Evolutionary conservation across 2,888 invertebrate species (phyloP), one percentile per base, ranked within the genome.

Genomic region (Limnephilus rhombicus): DNA sequence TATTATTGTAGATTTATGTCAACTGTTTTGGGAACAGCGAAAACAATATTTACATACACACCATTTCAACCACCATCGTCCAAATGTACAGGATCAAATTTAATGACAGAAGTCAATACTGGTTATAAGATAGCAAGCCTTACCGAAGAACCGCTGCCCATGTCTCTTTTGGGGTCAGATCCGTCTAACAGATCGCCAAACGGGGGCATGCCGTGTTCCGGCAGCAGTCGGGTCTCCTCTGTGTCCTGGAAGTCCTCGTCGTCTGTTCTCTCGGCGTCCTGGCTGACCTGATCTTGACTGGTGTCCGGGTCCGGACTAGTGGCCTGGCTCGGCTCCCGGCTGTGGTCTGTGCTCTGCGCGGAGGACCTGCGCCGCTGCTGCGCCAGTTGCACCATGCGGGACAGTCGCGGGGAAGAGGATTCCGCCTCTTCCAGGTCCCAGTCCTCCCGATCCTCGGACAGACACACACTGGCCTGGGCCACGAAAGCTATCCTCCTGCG

Each of bases 141-240:
- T 93, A 92, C 92, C 92, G 93, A 93, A 41, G 93, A 68, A 34
- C 90, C 92, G 85, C 91, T 92, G 94, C 94, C 95, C 94, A 94
- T 95, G 83, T 94, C 94, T 94, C 94, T 94, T 94, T 94, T 94
- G 94, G 94, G 37, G 31, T 94, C 94, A 94, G 95, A 95, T 94
- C 96, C 95, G 95, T 95, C 96, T 95, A 96, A 95, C 94, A 96
- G 96, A 95, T 96, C 96, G 94, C 96, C 96, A 95, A 96, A 96
- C 81, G 96, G 95, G 94, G 96, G 96, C 96, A 96, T 96, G 94
- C 82, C 92, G 86, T 29, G 90, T 83, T 93, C 91, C 15, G 90
- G 95, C 94, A 90, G 90, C 88, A 80, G 45, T 34, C 80, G 82
- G n/a, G 89, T 34, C 95, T 96, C 96, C 94, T 96, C 96, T 93